Conservation (phyloP, 2,888 invertebrate species). For the Ceraclea dissimilis region DNA sequence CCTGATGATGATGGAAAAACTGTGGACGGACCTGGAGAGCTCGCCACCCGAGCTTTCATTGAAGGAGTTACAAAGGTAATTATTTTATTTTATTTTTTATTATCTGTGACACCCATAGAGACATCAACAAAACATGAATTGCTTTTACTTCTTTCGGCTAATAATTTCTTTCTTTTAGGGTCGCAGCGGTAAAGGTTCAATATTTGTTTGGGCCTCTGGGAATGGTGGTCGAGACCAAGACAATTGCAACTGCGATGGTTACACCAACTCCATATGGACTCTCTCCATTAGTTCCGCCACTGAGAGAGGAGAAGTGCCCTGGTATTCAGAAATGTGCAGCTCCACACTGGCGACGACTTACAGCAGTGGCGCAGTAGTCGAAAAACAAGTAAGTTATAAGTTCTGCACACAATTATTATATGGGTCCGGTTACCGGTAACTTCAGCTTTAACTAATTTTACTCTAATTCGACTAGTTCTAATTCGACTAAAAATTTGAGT, state of each 20-base stretch:
- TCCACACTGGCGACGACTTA: conserved; percentile 97
- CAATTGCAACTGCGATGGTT: conserved; percentile 99
- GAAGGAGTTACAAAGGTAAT: conserved; percentile 87
- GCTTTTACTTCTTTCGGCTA: too few relatives aligned
- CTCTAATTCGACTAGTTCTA: too few relatives aligned
- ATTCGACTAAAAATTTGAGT: too few relatives aligned
- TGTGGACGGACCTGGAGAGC: conserved; percentile 93
- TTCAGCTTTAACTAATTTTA: too few relatives aligned
- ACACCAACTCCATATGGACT: conserved; percentile 98
- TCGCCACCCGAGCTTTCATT: conserved; percentile 90
- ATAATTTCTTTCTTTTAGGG: too few relatives aligned
- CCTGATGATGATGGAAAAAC: conserved; percentile 98
- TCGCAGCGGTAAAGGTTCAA: conserved; percentile 88
- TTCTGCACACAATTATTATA: too few relatives aligned
- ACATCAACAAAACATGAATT: too few relatives aligned
- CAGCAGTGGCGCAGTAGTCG: conserved; percentile 88
- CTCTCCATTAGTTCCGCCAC: conserved; percentile 93
- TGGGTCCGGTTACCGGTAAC: too few relatives aligned
- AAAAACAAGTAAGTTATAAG: conserved; percentile 65
- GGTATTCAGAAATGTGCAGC: conserved; percentile 98
- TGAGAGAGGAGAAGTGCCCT: conserved; percentile 84
- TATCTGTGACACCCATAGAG: too few relatives aligned
- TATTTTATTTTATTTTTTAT: not conserved
- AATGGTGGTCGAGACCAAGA: conserved; percentile 95
- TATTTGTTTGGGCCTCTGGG: conserved; percentile 98